phyloP scores from a whole-genome alignment of 2,888 invertebrate species.

The Epicampocera succincta region DNA sequence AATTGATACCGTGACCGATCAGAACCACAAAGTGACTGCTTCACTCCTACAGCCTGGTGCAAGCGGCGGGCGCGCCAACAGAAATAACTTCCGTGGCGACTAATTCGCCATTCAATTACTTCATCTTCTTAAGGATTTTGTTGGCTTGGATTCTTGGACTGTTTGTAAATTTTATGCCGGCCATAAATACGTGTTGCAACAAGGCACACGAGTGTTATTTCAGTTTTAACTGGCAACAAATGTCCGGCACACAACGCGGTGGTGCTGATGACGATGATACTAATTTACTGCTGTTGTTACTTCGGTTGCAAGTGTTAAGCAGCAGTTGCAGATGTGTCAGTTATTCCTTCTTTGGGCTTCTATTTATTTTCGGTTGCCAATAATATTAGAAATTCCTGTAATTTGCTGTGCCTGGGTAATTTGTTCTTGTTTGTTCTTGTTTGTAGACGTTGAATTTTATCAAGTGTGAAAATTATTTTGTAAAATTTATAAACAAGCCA shows the following conservation, averaged over 20 bases:
- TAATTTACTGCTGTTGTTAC: conserved; percentile 34
- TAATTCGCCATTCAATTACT: conserved; percentile 29
- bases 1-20: conserved; percentile 19
- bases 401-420: conserved; percentile 55
- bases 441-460: conserved; percentile 43
- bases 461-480: conserved; percentile 62
- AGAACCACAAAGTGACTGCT: conserved; percentile 21
- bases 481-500: conserved; percentile 35
- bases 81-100: conserved; percentile 28
- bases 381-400: conserved; percentile 65
- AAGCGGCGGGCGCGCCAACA: conserved; percentile 31
- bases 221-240: conserved; percentile 34
- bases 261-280: conserved; percentile 23
- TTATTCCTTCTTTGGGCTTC: conserved; percentile 18
- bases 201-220: conserved; percentile 51
- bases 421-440: conserved; percentile 47
- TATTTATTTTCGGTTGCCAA: conserved; percentile 42
- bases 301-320: conserved; percentile 39
- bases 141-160: conserved; percentile 38
- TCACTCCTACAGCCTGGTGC: conserved; percentile 48
- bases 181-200: conserved; percentile 63
- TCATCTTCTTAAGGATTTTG: conserved; percentile 29
- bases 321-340: conserved; percentile 20
- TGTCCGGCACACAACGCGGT: conserved; percentile 23
- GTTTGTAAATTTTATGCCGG: conserved; percentile 61